Percentiles rank a stretch among this genome's conserved stretches.
Conservation (phyloP, 2,797 vertebrate species). For the Perdix hodgsoniae region DNA sequence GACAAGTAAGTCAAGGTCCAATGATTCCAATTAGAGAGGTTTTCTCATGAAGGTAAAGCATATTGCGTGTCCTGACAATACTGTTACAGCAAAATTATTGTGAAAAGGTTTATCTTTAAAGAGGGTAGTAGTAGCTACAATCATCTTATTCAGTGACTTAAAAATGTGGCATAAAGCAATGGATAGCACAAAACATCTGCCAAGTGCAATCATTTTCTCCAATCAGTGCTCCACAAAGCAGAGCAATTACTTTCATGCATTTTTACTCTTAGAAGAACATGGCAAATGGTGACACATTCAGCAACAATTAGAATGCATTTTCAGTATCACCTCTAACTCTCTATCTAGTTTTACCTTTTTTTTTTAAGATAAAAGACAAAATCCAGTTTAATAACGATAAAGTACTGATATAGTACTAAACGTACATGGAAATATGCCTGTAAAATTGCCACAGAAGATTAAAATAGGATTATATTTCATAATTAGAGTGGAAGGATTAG, state of each 20-base stretch:
- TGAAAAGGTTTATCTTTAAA: constrained; percentile 70
- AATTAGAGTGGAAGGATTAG: background rate
- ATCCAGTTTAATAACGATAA: background rate
- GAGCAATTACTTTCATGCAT: background rate
- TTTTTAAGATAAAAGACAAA: background rate
- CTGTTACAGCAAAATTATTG: constrained; percentile 67
- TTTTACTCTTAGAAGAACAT: constrained; percentile 7
- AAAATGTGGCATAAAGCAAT: constrained; percentile 60
- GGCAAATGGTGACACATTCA: constrained; percentile 3
- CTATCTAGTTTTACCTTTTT: background rate
- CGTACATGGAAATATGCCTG: background rate
- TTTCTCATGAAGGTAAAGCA: constrained; percentile 72
- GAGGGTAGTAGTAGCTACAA: constrained; percentile 64
- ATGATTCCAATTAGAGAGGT: constrained; percentile 80
- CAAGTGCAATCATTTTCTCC: constrained; percentile 35
- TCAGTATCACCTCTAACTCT: background rate
- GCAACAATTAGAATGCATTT: background rate
- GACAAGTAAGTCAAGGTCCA: constrained; percentile 79
- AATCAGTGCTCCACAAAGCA: constrained; percentile 5
- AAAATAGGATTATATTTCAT: background rate
- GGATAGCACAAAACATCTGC: constrained; percentile 48
- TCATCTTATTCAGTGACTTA: constrained; percentile 64
- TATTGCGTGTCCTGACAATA: constrained; percentile 77
- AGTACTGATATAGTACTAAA: background rate
- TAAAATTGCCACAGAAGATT: background rate